Evolutionary conservation across 2,113 vertebrate species (phyloP).

Genomic region (Recurvirostra avosetta): DNA sequence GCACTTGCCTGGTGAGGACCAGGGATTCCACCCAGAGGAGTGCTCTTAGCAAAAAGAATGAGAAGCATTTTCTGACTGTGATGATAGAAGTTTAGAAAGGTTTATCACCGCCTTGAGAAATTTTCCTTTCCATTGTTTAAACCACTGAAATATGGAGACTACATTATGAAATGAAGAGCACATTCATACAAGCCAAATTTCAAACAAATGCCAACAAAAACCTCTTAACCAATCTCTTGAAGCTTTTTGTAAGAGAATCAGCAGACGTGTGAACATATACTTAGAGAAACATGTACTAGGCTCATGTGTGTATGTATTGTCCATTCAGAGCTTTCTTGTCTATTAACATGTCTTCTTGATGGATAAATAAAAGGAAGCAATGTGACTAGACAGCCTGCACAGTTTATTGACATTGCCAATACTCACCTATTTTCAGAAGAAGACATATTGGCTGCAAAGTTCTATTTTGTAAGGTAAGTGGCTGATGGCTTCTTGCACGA

Average conservation of each 20-base stretch:
- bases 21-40: background rate
- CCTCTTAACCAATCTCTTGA: background rate
- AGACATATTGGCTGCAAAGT: background rate
- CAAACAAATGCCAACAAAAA: background rate
- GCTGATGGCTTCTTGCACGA: background rate
- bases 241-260: background rate
- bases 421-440: background rate
- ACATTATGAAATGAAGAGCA: background rate
- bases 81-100: background rate
- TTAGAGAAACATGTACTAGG: background rate
- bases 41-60: background rate
- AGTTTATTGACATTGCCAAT: background rate
- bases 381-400: background rate
- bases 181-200: background rate
- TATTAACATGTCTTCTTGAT: background rate
- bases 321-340: background rate
- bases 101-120: background rate
- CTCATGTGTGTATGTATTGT: rapidly evolving
- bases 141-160: background rate
- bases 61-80: background rate
- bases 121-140: background rate
- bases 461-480: background rate
- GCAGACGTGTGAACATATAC: background rate
- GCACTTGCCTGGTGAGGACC: background rate
- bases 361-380: background rate